phyloP scores from a whole-genome alignment of 2,113 vertebrate genomes.

The Rhadina sibilatrix region DNA sequence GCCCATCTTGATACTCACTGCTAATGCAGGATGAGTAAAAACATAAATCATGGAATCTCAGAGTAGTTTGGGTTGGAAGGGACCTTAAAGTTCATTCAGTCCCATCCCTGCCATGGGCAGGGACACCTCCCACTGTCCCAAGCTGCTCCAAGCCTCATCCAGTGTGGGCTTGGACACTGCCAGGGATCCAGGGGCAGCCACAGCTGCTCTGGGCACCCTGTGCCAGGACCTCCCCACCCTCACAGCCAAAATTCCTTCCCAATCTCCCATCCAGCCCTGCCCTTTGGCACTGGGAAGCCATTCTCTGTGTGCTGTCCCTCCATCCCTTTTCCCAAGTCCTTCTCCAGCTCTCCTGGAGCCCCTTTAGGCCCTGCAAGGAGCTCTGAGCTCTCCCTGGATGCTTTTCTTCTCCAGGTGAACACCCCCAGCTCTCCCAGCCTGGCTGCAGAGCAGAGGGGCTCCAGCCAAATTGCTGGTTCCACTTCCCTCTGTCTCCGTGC shows the following conservation, averaged over 20 bases:
- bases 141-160: accelerated
- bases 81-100: accelerated
- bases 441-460: not conserved
- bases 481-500: accelerated
- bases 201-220: not conserved
- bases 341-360: not conserved
- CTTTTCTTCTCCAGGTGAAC: accelerated
- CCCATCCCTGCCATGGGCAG: not conserved
- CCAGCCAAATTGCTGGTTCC: not conserved
- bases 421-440: accelerated
- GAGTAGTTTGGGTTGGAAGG: not conserved
- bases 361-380: accelerated
- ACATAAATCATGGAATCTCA: not conserved
- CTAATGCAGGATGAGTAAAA: not conserved
- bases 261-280: not conserved
- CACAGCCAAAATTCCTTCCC: accelerated
- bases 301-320: not conserved
- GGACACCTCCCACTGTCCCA: accelerated
- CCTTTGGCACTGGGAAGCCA: not conserved
- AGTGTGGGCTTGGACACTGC: accelerated
- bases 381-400: not conserved
- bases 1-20: not conserved
- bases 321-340: not conserved
- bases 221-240: accelerated
- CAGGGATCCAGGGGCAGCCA: not conserved